These are phyloP conservation scores for Varanus komodoensis DNA, from an alignment of 2,113 vertebrate species.

Conservation along the genomic window DNA sequence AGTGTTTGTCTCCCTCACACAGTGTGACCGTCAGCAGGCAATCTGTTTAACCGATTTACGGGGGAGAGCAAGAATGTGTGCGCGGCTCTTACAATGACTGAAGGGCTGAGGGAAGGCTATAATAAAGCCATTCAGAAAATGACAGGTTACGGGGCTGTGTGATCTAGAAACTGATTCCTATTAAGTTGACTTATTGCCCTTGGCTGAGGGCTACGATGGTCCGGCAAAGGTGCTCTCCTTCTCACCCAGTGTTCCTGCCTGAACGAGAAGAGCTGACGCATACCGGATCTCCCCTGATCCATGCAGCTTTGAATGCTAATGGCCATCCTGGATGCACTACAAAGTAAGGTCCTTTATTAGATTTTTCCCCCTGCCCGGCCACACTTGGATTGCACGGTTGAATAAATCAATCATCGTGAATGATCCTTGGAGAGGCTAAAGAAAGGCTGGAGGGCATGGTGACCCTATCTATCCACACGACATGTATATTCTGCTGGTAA, in stretches of 20 bases:
- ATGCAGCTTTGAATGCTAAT: conserved; percentile 64
- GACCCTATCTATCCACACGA: neutral
- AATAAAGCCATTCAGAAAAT: conserved; percentile 81
- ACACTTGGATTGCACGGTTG: conserved; percentile 58
- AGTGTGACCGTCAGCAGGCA: conserved; percentile 17
- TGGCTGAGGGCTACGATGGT: conserved; percentile 52
- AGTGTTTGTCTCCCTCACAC: conserved; percentile 31
- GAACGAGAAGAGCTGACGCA: conserved; percentile 70
- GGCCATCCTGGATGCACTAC: conserved; percentile 47
- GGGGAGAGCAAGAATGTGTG: conserved; percentile 49
- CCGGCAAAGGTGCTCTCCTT: conserved; percentile 50
- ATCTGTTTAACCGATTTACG: conserved; percentile 53
- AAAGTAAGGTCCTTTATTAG: conserved; percentile 67
- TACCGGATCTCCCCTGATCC: conserved; percentile 64
- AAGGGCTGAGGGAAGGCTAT: conserved; percentile 52
- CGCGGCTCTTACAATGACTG: conserved; percentile 14
- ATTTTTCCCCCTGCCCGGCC: conserved; percentile 55
- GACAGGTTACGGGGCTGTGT: conserved; percentile 79
- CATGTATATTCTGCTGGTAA: neutral
- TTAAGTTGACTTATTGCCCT: conserved; percentile 76
- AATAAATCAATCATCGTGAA: conserved; percentile 65
- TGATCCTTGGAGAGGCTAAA: neutral
- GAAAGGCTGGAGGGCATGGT: conserved; percentile 37
- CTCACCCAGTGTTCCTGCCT: conserved; percentile 50
- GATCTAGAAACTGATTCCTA: conserved; percentile 75